A percentile compares a stretch with the other conserved stretches of the same genome.
Conservation (phyloP, 2,888 invertebrate species). For the Syrista parreyssii region DNA sequence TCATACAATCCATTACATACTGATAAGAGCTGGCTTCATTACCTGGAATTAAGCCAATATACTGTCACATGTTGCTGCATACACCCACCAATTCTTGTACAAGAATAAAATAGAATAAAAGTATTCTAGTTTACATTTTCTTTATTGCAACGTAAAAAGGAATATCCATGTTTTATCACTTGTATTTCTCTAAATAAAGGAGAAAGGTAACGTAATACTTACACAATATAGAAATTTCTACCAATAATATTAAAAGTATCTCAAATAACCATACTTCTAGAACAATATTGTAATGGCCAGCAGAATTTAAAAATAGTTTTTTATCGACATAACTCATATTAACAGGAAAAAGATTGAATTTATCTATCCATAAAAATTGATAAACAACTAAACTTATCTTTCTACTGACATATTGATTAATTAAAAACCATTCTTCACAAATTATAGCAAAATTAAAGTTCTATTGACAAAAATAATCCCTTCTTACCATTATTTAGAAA, state of each 20-base stretch:
- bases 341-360: not conserved
- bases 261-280: not conserved
- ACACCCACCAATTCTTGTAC: not conserved
- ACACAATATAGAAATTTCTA: not conserved
- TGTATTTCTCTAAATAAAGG: not conserved
- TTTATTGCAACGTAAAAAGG: not conserved
- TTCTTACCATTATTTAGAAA: not conserved
- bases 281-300: not conserved
- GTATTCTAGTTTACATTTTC: not conserved
- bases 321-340: not conserved
- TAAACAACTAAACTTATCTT: not conserved
- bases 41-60: not conserved
- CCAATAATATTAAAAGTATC: not conserved
- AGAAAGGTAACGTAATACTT: too few relatives aligned
- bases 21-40: slow-evolving; percentile 12
- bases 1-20: slow-evolving; percentile 14
- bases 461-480: not conserved
- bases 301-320: not conserved
- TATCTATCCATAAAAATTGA: not conserved
- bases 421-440: not conserved
- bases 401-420: not conserved
- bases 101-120: not conserved
- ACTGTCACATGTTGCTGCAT: not conserved
- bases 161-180: not conserved
- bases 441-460: not conserved